phyloP scores from a whole-genome alignment of 2,113 vertebrate genomes.

The Lycaon pictus region DNA sequence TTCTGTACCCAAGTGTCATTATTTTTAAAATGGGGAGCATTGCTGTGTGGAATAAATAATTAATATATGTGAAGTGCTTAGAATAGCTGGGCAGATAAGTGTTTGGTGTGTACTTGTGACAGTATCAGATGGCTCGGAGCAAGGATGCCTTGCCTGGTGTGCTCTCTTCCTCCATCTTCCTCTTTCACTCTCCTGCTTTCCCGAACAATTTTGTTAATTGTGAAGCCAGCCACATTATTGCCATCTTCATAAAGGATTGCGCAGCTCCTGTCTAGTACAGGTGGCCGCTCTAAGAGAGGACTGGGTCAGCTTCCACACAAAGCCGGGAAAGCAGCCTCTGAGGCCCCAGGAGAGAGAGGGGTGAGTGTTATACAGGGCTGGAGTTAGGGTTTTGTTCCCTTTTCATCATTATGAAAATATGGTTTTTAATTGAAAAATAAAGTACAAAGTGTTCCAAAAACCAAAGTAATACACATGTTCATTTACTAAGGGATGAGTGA shows the following conservation, averaged over 20 bases:
- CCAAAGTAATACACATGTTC: background rate
- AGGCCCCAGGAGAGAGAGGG: background rate
- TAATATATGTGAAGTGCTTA: background rate
- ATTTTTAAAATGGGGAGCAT: background rate
- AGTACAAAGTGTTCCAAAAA: background rate
- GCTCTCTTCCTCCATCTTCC: background rate
- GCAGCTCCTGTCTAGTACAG: background rate
- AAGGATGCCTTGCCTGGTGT: fast-evolving
- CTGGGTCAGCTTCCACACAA: background rate
- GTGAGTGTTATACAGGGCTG: background rate
- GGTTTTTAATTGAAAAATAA: background rate
- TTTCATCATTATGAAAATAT: background rate
- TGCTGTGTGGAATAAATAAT: background rate
- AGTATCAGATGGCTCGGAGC: fast-evolving
- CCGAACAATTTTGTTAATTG: background rate
- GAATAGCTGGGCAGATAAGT: fast-evolving
- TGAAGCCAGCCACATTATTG: background rate
- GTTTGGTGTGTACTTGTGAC: background rate
- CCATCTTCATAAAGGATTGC: background rate
- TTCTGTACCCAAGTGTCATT: background rate
- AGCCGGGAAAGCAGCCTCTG: background rate
- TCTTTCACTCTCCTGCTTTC: background rate
- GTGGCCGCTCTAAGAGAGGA: background rate
- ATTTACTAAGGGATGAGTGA: background rate
- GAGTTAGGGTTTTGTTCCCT: background rate